phyloP scores from a whole-genome alignment of 2,113 vertebrate species.

The Antigone vipio region DNA sequence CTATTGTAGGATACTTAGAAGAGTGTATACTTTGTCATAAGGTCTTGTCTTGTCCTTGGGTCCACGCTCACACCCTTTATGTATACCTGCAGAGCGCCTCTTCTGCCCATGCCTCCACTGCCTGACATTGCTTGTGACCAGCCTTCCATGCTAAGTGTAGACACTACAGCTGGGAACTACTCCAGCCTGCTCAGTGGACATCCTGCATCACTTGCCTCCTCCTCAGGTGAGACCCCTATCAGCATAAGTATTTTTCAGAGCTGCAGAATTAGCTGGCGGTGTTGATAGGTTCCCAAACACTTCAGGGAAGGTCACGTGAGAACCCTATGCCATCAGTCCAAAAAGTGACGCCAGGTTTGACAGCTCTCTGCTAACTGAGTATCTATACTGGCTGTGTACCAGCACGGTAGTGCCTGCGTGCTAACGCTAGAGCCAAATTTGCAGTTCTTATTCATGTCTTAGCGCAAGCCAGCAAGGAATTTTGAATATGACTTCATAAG shows the following conservation, averaged over 20 bases:
- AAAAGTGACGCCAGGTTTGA: neutral
- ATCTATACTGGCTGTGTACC: neutral
- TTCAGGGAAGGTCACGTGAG: neutral
- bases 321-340: neutral
- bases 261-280: neutral
- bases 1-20: neutral
- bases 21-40: neutral
- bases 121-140: neutral
- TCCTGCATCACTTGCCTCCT: neutral
- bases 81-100: neutral
- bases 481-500: neutral
- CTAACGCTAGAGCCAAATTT: neutral
- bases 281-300: neutral
- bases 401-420: neutral
- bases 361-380: neutral
- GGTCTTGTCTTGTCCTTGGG: neutral
- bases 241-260: neutral
- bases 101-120: neutral
- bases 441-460: neutral
- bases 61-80: neutral
- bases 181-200: neutral
- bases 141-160: neutral
- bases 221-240: constrained; percentile 24
- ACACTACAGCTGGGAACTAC: neutral
- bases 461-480: neutral